These are phyloP conservation scores for Solenopsis fugax DNA, from an alignment of 1,140 invertebrate species.

Conservation along the genomic window DNA sequence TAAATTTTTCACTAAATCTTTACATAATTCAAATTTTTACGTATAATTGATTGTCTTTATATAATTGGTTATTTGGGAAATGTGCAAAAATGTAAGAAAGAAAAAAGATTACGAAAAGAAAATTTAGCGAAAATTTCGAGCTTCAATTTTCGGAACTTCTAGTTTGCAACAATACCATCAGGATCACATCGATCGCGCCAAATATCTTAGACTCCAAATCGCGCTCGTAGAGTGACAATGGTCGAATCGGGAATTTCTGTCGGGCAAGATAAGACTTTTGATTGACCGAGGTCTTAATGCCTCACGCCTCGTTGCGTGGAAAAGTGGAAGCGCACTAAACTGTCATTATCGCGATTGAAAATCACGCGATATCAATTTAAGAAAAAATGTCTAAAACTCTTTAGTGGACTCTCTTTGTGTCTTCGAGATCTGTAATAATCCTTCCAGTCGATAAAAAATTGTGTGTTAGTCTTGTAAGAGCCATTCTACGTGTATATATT, in stretches of 20 bases:
- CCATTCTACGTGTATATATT: background rate
- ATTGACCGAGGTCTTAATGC: constrained; percentile 26
- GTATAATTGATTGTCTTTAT: background rate
- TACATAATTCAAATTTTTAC: background rate
- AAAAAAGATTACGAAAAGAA: background rate
- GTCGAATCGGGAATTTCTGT: constrained; percentile 11
- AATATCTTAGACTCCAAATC: constrained; percentile 15
- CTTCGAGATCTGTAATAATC: background rate
- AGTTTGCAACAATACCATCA: constrained; percentile 38
- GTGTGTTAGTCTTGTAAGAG: no score
- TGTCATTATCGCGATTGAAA: background rate
- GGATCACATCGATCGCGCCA: constrained; percentile 24
- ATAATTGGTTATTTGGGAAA: background rate
- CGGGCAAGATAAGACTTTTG: constrained; percentile 5
- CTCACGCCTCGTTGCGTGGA: constrained; percentile 22
- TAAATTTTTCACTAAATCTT: constrained; percentile 7
- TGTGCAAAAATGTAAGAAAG: background rate
- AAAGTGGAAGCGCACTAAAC: background rate
- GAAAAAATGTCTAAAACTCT: background rate
- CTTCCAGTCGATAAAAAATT: no score
- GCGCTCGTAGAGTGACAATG: constrained; percentile 28
- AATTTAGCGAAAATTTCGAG: constrained; percentile 35
- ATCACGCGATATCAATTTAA: background rate
- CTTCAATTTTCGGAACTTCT: constrained; percentile 1
- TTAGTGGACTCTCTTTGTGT: background rate